These are phyloP conservation scores for Acronicta aceris DNA, from an alignment of 2,888 invertebrate genomes.

Conservation along the genomic window DNA sequence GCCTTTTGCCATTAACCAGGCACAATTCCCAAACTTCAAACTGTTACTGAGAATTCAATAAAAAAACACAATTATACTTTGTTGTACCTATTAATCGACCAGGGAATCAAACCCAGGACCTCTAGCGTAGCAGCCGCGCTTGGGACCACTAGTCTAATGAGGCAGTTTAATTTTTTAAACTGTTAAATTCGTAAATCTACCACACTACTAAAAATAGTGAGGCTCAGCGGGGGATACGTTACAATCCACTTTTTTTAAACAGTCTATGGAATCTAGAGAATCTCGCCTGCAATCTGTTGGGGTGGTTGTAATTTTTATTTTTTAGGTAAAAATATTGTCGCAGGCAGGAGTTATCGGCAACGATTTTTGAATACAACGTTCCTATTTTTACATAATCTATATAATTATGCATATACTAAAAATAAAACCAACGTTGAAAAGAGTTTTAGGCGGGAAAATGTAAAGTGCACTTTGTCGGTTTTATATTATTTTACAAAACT, in stretches of 20 bases:
- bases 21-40: no score
- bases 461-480: no score
- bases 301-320: slow-evolving; percentile 55
- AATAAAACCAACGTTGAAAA: slow-evolving; percentile 42
- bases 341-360: slow-evolving; percentile 34
- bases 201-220: slow-evolving; percentile 47
- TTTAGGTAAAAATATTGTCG: slow-evolving; percentile 38
- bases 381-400: slow-evolving; percentile 54
- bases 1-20: no score
- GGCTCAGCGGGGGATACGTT: slow-evolving; percentile 52
- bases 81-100: no score
- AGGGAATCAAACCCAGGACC: no score
- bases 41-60: no score
- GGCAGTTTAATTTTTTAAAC: slow-evolving; percentile 28
- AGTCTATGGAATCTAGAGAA: slow-evolving; percentile 55
- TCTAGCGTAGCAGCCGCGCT: no score
- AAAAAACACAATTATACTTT: no score
- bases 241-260: slow-evolving; percentile 48
- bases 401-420: slow-evolving; percentile 30
- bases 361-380: slow-evolving; percentile 48
- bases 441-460: no score
- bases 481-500: no score
- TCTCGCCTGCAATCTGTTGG: slow-evolving; percentile 59
- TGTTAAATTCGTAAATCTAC: slow-evolving; percentile 22
- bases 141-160: no score